Base-by-base conservation (phyloP, 2,113 vertebrate species). In the Sapajus apella region DNA sequence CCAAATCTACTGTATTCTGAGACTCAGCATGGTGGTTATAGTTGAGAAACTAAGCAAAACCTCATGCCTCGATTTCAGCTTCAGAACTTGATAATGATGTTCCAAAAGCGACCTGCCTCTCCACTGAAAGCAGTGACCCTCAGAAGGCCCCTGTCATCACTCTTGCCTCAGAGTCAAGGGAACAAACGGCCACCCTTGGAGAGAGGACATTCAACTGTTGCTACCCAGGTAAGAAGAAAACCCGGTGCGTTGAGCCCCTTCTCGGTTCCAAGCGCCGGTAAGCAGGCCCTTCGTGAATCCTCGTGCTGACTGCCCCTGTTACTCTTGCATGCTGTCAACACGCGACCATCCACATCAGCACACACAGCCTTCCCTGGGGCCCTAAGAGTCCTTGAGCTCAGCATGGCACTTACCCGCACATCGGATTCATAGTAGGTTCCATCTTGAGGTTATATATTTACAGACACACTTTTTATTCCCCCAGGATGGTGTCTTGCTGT, bases 161-260 rank as follows among this genome's bases (percentile, higher is more conserved):
- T 0, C 98, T 98, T 68, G 97, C 99, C 2, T 98, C 98, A 4
- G 99, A 99, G 98, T 94, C 98, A 2, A 98, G 99, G 55, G 98
- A 99, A 56, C 99, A 98, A 97, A 99, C 99, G 23, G 97, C 99
- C 4, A 98, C 99, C 0, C 95, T 99, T 1, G 97, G 99, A n/a
- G 99, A 99, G 96, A 99, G 99, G 98, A 99, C 99, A n/a, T 99
- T 99, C 92, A 99, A 98, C 97, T 99, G 99, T 98, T 99, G 98
- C 97, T 99, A 99, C 95, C 99, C 99, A 99, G 99, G 99, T 99
- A 23, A 64, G 64, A 50, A 20, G 0, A 0, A 16, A 23, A 25
- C 3, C 27, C 1, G 0, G 13, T 0, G 0, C 7, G 0, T 11
- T 0, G 4, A 17, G 50, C 37, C 76, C 18, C 35, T 11, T 8